Evolutionary conservation across 1,140 invertebrate genomes (phyloP).

Genomic region (Aphaenogaster floridana): DNA sequence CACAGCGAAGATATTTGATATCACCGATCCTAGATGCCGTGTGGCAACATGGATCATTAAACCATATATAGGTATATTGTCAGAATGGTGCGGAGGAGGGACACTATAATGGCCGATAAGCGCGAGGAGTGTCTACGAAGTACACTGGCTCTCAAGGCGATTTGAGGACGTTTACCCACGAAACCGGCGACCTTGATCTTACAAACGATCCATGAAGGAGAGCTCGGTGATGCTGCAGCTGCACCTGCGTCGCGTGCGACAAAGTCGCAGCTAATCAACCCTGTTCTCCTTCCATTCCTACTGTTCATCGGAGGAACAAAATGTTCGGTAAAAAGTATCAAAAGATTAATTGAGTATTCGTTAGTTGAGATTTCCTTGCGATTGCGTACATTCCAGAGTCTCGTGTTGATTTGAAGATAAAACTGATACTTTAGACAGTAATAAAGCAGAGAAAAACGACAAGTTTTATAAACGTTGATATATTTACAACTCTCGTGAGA

Average conservation of each 20-base stretch:
- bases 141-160: slow-evolving; percentile 78
- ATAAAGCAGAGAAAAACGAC: neutral
- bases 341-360: neutral
- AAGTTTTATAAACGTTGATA: neutral
- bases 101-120: slow-evolving; percentile 71
- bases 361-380: neutral
- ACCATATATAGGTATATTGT: slow-evolving; percentile 58
- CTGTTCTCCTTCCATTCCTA: neutral
- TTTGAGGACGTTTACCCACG: slow-evolving; percentile 83
- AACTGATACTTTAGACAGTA: neutral
- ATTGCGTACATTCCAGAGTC: neutral
- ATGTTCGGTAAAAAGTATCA: neutral
- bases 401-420: neutral
- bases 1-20: neutral
- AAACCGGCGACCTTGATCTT: slow-evolving; percentile 82
- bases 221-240: slow-evolving; percentile 44
- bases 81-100: slow-evolving; percentile 54
- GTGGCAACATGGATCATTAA: slow-evolving; percentile 25
- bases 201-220: slow-evolving; percentile 64
- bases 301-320: neutral
- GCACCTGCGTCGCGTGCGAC: slow-evolving; percentile 63
- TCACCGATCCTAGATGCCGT: slow-evolving; percentile 13
- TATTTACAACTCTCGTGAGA: neutral
- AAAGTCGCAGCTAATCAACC: slow-evolving; percentile 35
- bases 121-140: slow-evolving; percentile 49